Base-by-base conservation (phyloP, 2,797 vertebrate genomes). In the Nyctalus aviator region DNA sequence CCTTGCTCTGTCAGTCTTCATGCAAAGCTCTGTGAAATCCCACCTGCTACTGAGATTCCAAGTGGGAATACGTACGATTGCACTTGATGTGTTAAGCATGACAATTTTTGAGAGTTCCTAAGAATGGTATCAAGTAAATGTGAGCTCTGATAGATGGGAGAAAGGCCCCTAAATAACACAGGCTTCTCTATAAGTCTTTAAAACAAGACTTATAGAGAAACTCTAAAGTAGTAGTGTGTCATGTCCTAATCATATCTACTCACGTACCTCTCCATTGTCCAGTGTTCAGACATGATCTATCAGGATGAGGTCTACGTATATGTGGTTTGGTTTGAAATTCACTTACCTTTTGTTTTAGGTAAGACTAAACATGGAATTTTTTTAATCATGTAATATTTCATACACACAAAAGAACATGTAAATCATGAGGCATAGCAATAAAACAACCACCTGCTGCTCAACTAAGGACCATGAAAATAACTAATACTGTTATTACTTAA, bases 121-220 rank as follows among this genome's bases (percentile, higher is more conserved):
- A 48, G 85, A 76, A 59, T 8, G 84, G 90, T 96, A 57, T 88
- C 81, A 92, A 86, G 44, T 77, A 75, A 92, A 88, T 30, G 64
- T 84, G 50, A 88, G 30, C 59, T 85, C 23, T 35, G 71, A 85
- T 3, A 93, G 44, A 44, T 78, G 17, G 81, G 82, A 86, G 68
- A 77, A 92, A 64, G 27, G 13, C 6, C 44, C 69, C 68, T 76
- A 73, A 82, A 62, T 91, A 88, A 62, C 76, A 59, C 0, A 79
- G 78, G 17, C 13, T n/a, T n/a, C n/a, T n/a, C n/a, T n/a, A n/a
- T n/a, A n/a, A n/a, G n/a, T n/a, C 79, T 79, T 90, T 64, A 88
- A 96, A 92, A 57, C 50, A 64, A 93, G 88, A 55, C 8, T 64
- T 72, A 5, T 17, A n/a, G 75, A 77, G 83, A 57, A 84, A 93